phyloP scores from a whole-genome alignment of 1,140 invertebrate genomes.

The Sycophaga agraensis region DNA sequence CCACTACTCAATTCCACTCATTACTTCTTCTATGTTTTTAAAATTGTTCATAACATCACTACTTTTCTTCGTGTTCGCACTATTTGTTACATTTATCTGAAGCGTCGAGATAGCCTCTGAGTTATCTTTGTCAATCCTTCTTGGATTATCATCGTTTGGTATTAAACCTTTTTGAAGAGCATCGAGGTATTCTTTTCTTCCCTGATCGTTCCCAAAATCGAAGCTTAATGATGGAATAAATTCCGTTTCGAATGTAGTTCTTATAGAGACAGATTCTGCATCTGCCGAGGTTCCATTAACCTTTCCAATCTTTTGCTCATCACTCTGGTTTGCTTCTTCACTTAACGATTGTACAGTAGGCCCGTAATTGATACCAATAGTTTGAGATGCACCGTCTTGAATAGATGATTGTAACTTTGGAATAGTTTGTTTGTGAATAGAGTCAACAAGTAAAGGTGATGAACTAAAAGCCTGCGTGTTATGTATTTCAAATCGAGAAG shows the following conservation, averaged over 20 bases:
- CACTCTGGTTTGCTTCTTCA: too few species aligned
- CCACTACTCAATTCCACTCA: slow-evolving; percentile 14
- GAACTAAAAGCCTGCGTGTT: too few species aligned
- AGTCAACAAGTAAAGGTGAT: too few species aligned
- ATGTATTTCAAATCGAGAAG: not conserved
- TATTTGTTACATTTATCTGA: too few species aligned
- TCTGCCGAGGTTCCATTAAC: not conserved
- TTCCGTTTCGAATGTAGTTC: slow-evolving; percentile 45
- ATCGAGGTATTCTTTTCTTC: slow-evolving; percentile 44
- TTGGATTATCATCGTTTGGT: not conserved
- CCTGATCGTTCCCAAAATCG: slow-evolving; percentile 44
- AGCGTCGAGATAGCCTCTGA: not conserved
- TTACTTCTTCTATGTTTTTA: not conserved
- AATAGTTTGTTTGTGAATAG: not conserved
- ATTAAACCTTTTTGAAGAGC: slow-evolving; percentile 47
- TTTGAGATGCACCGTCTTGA: too few species aligned
- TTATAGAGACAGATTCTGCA: too few species aligned
- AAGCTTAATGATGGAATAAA: slow-evolving; percentile 50
- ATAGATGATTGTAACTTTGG: not conserved
- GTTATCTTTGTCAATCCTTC: not conserved
- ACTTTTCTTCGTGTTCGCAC: not conserved
- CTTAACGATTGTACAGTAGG: too few species aligned
- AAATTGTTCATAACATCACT: slow-evolving; percentile 21
- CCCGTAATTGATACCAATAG: too few species aligned
- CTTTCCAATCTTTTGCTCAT: not conserved